Percentiles rank a stretch among this genome's conserved stretches.
These are phyloP conservation scores for Caenorhabditis virilis DNA, from an alignment of 2,888 invertebrate species.

Conservation along the genomic window DNA sequence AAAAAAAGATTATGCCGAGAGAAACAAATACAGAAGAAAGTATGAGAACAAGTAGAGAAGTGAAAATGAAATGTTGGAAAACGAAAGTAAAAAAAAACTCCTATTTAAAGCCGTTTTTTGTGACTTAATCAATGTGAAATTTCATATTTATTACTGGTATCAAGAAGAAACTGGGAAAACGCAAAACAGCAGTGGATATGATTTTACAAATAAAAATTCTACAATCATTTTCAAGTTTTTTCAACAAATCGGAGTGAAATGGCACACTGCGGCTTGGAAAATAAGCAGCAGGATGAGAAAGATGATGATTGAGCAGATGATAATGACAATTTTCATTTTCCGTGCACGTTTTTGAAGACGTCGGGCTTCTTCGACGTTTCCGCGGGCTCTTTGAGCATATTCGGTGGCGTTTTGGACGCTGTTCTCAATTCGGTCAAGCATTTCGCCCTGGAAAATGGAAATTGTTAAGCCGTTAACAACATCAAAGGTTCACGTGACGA, in stretches of 20 bases:
- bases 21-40: not conserved
- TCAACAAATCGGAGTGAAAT: constrained; percentile 47
- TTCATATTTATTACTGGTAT: too few species aligned
- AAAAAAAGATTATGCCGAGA: not conserved
- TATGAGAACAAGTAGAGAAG: not conserved
- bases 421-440: constrained; percentile 41
- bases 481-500: too few species aligned
- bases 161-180: too few species aligned
- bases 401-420: constrained; percentile 40
- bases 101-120: constrained; percentile 1
- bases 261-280: constrained; percentile 41
- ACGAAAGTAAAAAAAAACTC: not conserved
- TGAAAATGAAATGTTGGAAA: not conserved
- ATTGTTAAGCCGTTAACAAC: too few species aligned
- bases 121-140: not conserved
- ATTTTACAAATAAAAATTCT: too few species aligned
- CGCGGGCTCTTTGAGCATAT: constrained; percentile 41
- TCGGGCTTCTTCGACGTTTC: constrained; percentile 42
- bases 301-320: constrained; percentile 26
- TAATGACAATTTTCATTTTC: constrained; percentile 44
- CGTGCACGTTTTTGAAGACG: constrained; percentile 36
- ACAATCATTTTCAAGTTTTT: too few species aligned
- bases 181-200: too few species aligned
- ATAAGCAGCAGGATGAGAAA: constrained; percentile 34
- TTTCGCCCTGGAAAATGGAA: constrained; percentile 44